Evolutionary conservation across 2,797 vertebrate species (phyloP), one percentile per base, ranked within the genome.

Genomic region (Chloroceryle inda): DNA sequence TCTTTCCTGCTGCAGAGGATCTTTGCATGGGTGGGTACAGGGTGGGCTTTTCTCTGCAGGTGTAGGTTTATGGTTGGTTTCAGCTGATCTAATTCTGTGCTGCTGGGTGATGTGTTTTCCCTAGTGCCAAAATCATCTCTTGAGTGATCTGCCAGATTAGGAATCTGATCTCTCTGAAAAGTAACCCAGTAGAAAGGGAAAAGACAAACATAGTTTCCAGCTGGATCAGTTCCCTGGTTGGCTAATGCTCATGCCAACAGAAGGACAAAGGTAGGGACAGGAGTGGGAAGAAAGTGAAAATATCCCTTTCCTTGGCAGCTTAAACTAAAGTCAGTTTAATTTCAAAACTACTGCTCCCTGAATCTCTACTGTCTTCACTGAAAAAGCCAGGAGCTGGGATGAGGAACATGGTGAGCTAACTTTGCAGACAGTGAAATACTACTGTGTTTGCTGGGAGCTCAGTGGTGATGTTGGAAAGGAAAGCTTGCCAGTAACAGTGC

Each of bases 101-200:
- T 95, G 66, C 15, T 55, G 93, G 94, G 83, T 92, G 83, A 95
- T 88, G 83, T 86, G 85, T 19, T 86, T 63, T 79, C 50, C 10
- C 35, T 5, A 2, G 74, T 93, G 95, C 96, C 95, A 97, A 96
- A 96, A 92, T 81, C 93, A 82, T 93, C 90, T 92, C 93, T 78
- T 1, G 5, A 96, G 92, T 19, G 59, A 95, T 95, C 85, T 93
- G 93, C 88, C 92, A 94, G 96, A 95, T 96, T 96, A 94, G 94
- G 95, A 97, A 97, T 69, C 94, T 90, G 94, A 97, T 95, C 92
- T 73, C 59, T 90, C 88, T 90, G 90, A 90, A 97, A 94, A 95
- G 83, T 59, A 96, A 93, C 85, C 83, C 85, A 73, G 80, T 83
- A 96, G 85, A 96, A 94, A 96, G 93, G 86, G 88, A 96, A 95